phyloP scores from a whole-genome alignment of 2,888 invertebrate species.

The Myopa testacea region DNA sequence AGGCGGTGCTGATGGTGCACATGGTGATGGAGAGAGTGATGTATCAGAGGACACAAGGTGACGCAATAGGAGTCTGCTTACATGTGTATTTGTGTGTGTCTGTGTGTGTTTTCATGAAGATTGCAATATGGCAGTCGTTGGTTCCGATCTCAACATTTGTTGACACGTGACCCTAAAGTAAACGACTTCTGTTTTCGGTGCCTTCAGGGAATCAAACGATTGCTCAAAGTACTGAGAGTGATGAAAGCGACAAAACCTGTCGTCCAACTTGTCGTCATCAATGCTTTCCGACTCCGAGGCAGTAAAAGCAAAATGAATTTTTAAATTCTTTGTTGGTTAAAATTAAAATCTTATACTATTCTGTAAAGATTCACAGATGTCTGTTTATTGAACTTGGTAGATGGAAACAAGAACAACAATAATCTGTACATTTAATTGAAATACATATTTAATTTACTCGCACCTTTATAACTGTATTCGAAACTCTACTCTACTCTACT shows the following conservation, averaged over 20 bases:
- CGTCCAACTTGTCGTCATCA: no score
- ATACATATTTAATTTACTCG: conserved; percentile 58
- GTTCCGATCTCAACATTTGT: not conserved
- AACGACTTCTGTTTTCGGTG: not conserved
- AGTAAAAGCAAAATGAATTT: not conserved
- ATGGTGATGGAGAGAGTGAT: not conserved
- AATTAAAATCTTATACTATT: conserved; percentile 38
- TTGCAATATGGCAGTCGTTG: not conserved
- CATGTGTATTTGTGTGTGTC: conserved; percentile 7
- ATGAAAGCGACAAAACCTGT: no score
- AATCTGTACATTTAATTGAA: conserved; percentile 58
- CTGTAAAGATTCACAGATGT: conserved; percentile 14
- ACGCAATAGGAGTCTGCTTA: not conserved
- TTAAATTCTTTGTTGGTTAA: conserved; percentile 20
- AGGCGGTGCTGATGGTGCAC: no score
- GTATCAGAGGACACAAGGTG: not conserved
- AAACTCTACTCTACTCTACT: not conserved
- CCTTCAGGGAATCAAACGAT: conserved; percentile 10
- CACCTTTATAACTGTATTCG: conserved; percentile 26
- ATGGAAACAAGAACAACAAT: conserved; percentile 50
- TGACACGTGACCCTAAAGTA: conserved; percentile 7
- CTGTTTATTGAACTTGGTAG: not conserved
- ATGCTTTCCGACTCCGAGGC: not conserved
- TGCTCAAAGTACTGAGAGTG: not conserved
- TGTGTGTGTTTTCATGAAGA: not conserved